Conservation (phyloP, 1,140 invertebrate genomes). For the Uloborus diversus region DNA sequence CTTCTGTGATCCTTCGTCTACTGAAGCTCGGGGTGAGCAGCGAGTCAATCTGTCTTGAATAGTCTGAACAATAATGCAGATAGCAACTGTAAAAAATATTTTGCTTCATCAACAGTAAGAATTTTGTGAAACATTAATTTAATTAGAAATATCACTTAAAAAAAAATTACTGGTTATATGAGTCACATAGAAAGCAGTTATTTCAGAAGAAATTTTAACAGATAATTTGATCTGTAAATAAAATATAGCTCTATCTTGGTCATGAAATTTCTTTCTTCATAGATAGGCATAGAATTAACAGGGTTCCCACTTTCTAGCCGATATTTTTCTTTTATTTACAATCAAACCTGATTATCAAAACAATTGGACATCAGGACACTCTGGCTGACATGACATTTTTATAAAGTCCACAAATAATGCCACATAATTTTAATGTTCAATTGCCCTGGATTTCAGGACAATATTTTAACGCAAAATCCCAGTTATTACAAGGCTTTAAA, state of each 20-base stretch:
- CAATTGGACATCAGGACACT: too few species aligned
- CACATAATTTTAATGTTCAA: too few species aligned
- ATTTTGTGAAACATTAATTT: neutral
- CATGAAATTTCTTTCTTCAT: neutral
- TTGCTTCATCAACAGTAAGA: slow-evolving; percentile 36
- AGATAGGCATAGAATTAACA: too few species aligned
- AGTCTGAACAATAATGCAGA: slow-evolving; percentile 98
- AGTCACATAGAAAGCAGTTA: neutral
- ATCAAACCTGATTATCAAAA: too few species aligned
- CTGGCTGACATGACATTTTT: too few species aligned
- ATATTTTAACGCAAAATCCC: too few species aligned
- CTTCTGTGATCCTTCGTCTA: slow-evolving; percentile 4
- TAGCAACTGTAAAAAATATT: slow-evolving; percentile 90
- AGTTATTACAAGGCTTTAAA: too few species aligned
- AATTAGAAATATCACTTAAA: neutral
- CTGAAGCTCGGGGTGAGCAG: slow-evolving; percentile 17
- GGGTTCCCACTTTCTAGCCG: too few species aligned
- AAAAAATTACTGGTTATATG: neutral
- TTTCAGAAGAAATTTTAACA: neutral
- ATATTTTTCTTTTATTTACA: too few species aligned
- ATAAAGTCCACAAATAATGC: too few species aligned
- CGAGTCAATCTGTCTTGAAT: slow-evolving; percentile 87
- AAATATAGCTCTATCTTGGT: neutral
- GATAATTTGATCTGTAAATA: slow-evolving; percentile 3
- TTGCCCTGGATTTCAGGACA: too few species aligned